Conservation (phyloP, 1,140 invertebrate species). For the Sweltsa coloradensis region DNA sequence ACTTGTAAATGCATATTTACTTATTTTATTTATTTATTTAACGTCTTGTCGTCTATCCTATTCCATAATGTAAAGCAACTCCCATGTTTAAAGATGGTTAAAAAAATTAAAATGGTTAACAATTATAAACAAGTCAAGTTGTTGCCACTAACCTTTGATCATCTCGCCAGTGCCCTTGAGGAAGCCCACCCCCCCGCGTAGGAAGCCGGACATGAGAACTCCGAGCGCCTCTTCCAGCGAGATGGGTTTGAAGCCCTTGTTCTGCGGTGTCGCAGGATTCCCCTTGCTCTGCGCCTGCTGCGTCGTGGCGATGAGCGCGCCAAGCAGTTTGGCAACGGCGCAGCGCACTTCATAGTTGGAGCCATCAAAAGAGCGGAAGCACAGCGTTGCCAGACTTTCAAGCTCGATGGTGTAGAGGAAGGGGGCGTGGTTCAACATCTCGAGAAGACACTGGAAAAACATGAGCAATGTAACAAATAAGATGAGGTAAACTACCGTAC, state of each 20-base stretch:
- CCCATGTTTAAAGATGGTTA: too few relatives aligned
- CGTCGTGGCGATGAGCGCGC: constrained; percentile 73
- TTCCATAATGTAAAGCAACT: too few relatives aligned
- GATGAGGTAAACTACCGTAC: too few relatives aligned
- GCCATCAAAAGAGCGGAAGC: constrained; percentile 83
- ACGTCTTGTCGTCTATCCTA: too few relatives aligned
- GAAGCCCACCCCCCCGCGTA: constrained; percentile 88
- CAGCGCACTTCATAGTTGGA: constrained; percentile 92
- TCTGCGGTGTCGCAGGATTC: constrained; percentile 35
- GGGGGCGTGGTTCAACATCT: constrained; percentile 78
- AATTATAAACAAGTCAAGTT: too few relatives aligned
- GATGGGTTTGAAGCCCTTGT: constrained; percentile 41
- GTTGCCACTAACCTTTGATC: too few relatives aligned
- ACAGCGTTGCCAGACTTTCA: constrained; percentile 77
- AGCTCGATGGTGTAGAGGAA: constrained; percentile 84
- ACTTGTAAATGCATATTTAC: too few relatives aligned
- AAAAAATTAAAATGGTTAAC: too few relatives aligned
- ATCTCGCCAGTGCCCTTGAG: constrained; percentile 91
- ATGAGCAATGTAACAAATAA: too few relatives aligned
- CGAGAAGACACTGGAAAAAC: constrained; percentile 60
- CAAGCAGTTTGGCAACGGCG: constrained; percentile 81
- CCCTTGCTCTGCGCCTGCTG: constrained; percentile 33
- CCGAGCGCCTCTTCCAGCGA: constrained; percentile 85
- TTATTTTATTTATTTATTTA: too few relatives aligned
- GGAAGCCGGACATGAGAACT: constrained; percentile 87